Conservation (phyloP, 1,140 invertebrate genomes). For the Drosophila varians region DNA sequence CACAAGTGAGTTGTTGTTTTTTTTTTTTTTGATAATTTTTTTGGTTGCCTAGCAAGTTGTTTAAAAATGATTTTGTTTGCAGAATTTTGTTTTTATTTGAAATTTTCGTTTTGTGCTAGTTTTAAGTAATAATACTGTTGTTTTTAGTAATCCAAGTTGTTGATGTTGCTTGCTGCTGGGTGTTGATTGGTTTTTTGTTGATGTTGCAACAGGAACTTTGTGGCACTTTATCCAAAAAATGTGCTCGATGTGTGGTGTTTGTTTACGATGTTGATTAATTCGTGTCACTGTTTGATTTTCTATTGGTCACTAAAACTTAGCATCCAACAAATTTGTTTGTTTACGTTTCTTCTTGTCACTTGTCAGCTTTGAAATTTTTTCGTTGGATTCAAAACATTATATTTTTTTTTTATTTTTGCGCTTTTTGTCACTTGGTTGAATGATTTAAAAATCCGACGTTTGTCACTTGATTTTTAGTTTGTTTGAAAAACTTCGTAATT, state of each 20-base stretch:
- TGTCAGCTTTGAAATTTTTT: slow-evolving; percentile 3
- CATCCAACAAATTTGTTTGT: slow-evolving; percentile 12
- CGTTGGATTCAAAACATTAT: neutral
- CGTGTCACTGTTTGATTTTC: slow-evolving; percentile 14
- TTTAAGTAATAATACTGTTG: slow-evolving; percentile 60
- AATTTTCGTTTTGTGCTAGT: slow-evolving; percentile 44
- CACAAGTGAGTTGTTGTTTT: slow-evolving; percentile 43
- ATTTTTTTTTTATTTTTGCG: neutral
- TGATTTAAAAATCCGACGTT: neutral
- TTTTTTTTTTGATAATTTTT: slow-evolving; percentile 12
- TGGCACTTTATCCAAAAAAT: slow-evolving; percentile 76
- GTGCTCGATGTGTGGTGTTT: slow-evolving; percentile 50
- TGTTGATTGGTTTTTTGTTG: slow-evolving; percentile 7
- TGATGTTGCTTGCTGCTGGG: slow-evolving; percentile 58
- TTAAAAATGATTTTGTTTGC: slow-evolving; percentile 15
- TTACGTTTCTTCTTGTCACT: slow-evolving; percentile 30
- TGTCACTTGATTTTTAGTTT: neutral
- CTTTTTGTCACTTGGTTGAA: slow-evolving; percentile 5
- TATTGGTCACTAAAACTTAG: slow-evolving; percentile 26
- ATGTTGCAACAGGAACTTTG: slow-evolving; percentile 73
- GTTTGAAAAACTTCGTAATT: slow-evolving; percentile 9
- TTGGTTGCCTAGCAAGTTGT: slow-evolving; percentile 70
- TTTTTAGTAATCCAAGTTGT: slow-evolving; percentile 72
- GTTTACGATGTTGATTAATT: too few relatives aligned
- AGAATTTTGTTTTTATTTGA: slow-evolving; percentile 8